These are phyloP conservation scores for Avahi laniger DNA, from an alignment of 2,797 vertebrate species.

Conservation along the genomic window DNA sequence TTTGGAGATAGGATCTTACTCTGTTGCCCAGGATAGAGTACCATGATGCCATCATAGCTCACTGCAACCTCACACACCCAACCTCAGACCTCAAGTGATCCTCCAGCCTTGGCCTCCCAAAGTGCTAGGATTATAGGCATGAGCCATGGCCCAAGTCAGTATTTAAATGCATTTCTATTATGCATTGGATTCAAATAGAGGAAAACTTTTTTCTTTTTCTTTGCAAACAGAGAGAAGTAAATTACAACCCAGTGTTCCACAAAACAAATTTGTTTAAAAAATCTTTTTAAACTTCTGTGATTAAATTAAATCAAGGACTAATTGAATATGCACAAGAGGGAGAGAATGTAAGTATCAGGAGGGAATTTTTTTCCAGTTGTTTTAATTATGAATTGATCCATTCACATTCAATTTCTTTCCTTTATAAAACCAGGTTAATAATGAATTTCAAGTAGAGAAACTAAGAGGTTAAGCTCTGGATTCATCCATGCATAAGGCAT, in stretches of 20 bases:
- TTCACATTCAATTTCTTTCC: neutral
- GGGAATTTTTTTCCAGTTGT: neutral
- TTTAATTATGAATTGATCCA: constrained; percentile 7
- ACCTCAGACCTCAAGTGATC: neutral
- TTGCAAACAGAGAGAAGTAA: neutral
- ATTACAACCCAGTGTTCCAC: neutral
- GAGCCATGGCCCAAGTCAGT: neutral
- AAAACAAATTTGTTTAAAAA: neutral
- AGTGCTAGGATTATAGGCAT: neutral
- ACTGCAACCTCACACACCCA: neutral
- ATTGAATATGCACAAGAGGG: neutral
- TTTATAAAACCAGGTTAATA: constrained; percentile 13
- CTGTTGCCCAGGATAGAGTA: neutral
- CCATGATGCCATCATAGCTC: neutral
- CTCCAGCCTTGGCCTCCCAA: neutral
- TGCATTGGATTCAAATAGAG: neutral
- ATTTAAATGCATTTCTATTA: neutral
- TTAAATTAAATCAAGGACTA: neutral
- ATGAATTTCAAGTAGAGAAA: constrained; percentile 2
- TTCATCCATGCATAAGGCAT: neutral
- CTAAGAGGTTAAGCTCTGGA: neutral
- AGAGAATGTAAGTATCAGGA: neutral
- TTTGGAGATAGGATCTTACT: neutral
- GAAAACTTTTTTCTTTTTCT: neutral
- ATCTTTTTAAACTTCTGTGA: neutral